A percentile compares a stretch with the other conserved stretches of the same genome.
These are phyloP conservation scores for Phalacrocorax aristotelis DNA, from an alignment of 2,113 vertebrate species.

Conservation along the genomic window DNA sequence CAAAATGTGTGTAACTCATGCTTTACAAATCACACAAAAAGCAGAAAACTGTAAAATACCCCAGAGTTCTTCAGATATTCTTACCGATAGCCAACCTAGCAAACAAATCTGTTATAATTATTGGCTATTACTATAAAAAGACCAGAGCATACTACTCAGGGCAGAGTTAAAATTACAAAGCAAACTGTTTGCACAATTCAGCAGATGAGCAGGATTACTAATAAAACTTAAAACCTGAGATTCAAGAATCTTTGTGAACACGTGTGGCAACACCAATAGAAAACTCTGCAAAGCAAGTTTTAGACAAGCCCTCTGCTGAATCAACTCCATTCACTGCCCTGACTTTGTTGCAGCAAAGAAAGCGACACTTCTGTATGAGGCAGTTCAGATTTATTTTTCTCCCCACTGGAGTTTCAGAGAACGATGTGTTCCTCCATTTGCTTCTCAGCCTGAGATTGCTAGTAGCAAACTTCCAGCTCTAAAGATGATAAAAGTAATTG, in stretches of 20 bases:
- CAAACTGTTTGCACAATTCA: background rate
- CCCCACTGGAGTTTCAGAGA: background rate
- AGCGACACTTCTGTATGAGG: background rate
- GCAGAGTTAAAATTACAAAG: background rate
- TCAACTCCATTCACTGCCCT: fast-evolving
- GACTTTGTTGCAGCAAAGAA: background rate
- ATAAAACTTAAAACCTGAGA: background rate
- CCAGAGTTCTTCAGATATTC: background rate
- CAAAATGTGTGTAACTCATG: background rate
- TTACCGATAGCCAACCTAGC: background rate
- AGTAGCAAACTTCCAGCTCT: background rate
- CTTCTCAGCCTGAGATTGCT: background rate
- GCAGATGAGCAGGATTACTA: background rate
- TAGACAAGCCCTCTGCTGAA: background rate
- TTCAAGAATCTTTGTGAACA: background rate
- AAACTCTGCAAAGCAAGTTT: background rate
- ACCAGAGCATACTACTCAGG: background rate
- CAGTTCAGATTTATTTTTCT: background rate
- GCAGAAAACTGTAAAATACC: background rate
- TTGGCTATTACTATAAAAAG: background rate
- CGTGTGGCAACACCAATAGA: fast-evolving
- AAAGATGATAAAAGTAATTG: background rate
- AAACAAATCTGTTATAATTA: background rate
- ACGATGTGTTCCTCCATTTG: background rate
- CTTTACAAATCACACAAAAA: background rate